A percentile compares a stretch with the other conserved stretches of the same genome.
phyloP scores from a whole-genome alignment of 1,140 invertebrate genomes.

The Zeugodacus cucurbitae region DNA sequence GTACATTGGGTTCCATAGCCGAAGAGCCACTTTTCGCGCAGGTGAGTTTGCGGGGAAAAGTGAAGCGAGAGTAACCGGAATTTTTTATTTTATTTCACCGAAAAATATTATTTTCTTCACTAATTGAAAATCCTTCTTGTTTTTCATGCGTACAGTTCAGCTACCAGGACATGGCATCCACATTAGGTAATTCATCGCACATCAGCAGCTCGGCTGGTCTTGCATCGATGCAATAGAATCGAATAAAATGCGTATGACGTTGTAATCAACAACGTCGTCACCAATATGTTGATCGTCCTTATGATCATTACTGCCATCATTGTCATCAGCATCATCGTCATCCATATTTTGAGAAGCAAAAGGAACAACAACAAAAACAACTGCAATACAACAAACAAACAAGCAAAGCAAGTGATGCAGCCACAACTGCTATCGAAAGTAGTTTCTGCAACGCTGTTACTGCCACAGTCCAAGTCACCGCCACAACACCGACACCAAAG shows the following conservation, averaged over 20 bases:
- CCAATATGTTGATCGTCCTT: slow-evolving; percentile 32
- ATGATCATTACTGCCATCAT: slow-evolving; percentile 39
- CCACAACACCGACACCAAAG: not conserved
- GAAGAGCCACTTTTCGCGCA: slow-evolving; percentile 74
- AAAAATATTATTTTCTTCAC: not conserved
- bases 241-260: slow-evolving; percentile 40
- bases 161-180: slow-evolving; percentile 73
- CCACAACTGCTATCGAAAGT: not conserved
- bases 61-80: not conserved
- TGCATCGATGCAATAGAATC: slow-evolving; percentile 65
- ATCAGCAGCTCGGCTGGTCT: slow-evolving; percentile 65
- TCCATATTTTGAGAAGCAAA: not conserved
- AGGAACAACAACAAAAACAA: not conserved
- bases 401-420: not conserved
- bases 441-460: not conserved
- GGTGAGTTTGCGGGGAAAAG: slow-evolving; percentile 47
- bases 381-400: not conserved
- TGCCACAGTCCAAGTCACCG: not conserved
- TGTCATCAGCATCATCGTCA: slow-evolving; percentile 13
- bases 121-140: not conserved
- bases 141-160: slow-evolving; percentile 69
- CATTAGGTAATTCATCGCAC: slow-evolving; percentile 66
- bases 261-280: not conserved
- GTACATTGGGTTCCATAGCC: slow-evolving; percentile 71
- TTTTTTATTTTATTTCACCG: not conserved